A percentile compares a stretch with the other conserved stretches of the same genome.
phyloP scores from a whole-genome alignment of 1,140 invertebrate genomes.

The Drosophila cardini region DNA sequence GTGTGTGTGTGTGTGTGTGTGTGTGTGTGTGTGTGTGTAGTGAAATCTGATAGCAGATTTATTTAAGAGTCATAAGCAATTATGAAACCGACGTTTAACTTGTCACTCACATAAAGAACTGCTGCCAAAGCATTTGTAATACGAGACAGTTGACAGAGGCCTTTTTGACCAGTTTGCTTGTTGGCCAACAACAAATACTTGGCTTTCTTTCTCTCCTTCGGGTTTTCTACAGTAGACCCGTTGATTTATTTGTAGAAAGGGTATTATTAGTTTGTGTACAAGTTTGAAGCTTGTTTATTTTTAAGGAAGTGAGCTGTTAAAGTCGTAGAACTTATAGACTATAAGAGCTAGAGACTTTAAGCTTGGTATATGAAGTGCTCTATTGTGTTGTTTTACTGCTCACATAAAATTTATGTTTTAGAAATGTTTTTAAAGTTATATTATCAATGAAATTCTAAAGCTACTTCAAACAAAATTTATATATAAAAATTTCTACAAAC shows the following conservation, averaged over 20 bases:
- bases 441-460: no score
- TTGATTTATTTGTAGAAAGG: not conserved
- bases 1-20: slow-evolving; percentile 32
- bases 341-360: no score
- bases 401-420: no score
- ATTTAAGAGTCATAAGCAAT: slow-evolving; percentile 66
- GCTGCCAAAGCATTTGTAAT: slow-evolving; percentile 14
- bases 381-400: no score
- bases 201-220: slow-evolving; percentile 15
- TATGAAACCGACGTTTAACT: slow-evolving; percentile 74
- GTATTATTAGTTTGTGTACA: no score
- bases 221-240: not conserved
- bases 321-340: no score
- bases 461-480: no score
- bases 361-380: no score
- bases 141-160: slow-evolving; percentile 12
- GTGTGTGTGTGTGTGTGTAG: slow-evolving; percentile 30
- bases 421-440: no score
- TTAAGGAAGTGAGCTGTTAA: no score
- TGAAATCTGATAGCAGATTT: slow-evolving; percentile 75
- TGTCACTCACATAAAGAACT: slow-evolving; percentile 58
- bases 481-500: no score
- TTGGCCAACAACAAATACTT: slow-evolving; percentile 23
- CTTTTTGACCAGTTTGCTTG: slow-evolving; percentile 17
- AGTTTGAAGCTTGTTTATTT: no score